Percentiles rank a stretch among this genome's conserved stretches.
These are phyloP conservation scores for Tetraodon nigroviridis DNA, from an alignment of 2,113 vertebrate species.

Conservation along the genomic window DNA sequence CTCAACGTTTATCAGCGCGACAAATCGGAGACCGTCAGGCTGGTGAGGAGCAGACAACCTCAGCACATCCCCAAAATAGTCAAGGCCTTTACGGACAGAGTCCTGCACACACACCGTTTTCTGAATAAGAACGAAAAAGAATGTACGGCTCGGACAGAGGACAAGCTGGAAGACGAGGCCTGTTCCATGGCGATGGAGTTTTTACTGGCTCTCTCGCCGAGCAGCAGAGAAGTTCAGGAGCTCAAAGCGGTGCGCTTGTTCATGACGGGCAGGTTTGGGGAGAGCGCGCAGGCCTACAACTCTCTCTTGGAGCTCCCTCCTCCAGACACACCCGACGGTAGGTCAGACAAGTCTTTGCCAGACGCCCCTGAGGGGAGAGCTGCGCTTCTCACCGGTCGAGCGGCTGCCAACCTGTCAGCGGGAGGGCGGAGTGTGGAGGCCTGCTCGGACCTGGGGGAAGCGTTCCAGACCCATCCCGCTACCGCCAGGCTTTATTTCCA, in stretches of 20 bases:
- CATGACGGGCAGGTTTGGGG: conserved; percentile 63
- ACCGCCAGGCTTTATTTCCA: conserved; percentile 72
- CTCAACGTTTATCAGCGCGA: conserved; percentile 73
- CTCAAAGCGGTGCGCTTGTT: conserved; percentile 73
- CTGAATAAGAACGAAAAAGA: conserved; percentile 16
- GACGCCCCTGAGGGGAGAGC: conserved; percentile 52
- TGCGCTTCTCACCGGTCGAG: conserved; percentile 74
- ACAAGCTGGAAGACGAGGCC: conserved; percentile 25
- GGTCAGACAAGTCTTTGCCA: conserved; percentile 13
- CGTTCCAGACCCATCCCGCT: conserved; percentile 75
- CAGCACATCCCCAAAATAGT: conserved; percentile 76
- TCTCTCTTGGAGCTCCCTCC: conserved; percentile 53
- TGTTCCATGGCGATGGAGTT: conserved; percentile 66
- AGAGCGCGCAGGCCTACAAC: conserved; percentile 75
- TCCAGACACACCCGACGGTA: conserved; percentile 13
- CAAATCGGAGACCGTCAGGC: conserved; percentile 55
- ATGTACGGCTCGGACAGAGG: conserved; percentile 1
- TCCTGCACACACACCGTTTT: conserved; percentile 32
- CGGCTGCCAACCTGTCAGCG: conserved; percentile 77
- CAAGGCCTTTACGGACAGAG: conserved; percentile 60
- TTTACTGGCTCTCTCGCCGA: conserved; percentile 72
- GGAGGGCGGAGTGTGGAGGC: conserved; percentile 65
- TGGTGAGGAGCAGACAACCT: conserved; percentile 75
- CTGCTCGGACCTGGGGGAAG: conserved; percentile 77
- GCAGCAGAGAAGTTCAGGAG: conserved; percentile 53